Conservation (phyloP, 2,888 invertebrate genomes). For the Galeruca laticollis region DNA sequence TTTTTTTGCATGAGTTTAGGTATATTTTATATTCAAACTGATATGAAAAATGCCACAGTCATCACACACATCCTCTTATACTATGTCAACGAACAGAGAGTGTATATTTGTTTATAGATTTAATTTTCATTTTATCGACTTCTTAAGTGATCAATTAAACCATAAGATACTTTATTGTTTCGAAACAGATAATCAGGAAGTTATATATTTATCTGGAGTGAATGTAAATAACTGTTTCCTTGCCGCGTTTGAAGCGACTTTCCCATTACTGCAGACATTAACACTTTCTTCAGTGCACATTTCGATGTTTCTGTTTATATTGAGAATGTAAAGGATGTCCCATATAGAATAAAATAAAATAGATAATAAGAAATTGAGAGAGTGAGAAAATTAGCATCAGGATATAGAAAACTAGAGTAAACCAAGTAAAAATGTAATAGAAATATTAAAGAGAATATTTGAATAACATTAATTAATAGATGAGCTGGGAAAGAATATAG, state of each 20-base stretch:
- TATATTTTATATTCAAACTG: no score
- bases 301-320: neutral
- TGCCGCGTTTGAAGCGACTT: neutral
- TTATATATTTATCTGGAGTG: conserved; percentile 1
- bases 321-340: neutral
- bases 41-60: no score
- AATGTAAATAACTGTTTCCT: conserved; percentile 2
- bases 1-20: no score
- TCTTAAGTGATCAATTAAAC: neutral
- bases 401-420: no score
- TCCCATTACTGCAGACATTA: neutral
- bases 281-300: neutral
- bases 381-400: no score
- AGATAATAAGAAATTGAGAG: no score
- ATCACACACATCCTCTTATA: no score
- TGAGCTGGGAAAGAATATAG: no score
- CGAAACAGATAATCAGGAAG: neutral
- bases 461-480: no score
- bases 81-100: neutral
- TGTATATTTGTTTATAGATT: neutral
- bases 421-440: no score
- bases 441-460: no score
- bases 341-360: neutral
- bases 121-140: conserved; percentile 4
- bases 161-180: neutral